A percentile compares a stretch with the other conserved stretches of the same genome.
Conservation (phyloP, 2,797 vertebrate species). For the Oreochromis grahami region DNA sequence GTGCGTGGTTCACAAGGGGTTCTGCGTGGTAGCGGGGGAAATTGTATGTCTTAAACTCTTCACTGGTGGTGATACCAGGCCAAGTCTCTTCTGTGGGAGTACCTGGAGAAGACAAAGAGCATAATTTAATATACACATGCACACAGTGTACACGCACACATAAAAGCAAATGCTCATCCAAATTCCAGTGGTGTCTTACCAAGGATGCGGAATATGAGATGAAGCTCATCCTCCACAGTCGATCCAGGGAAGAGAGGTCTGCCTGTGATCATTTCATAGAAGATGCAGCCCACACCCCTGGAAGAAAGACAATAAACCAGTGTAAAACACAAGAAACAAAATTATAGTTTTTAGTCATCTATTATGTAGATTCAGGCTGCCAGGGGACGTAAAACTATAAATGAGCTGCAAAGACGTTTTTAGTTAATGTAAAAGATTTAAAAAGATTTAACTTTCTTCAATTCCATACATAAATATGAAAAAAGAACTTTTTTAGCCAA, state of each 20-base stretch:
- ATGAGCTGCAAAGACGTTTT: neutral
- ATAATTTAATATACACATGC: neutral
- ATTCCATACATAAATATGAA: neutral
- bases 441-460: neutral
- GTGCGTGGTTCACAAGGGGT: conserved; percentile 80
- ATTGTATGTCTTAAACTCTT: conserved; percentile 79
- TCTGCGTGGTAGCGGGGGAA: conserved; percentile 78
- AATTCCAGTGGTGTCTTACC: conserved; percentile 57
- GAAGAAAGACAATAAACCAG: neutral
- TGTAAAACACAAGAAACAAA: neutral
- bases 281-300: conserved; percentile 84
- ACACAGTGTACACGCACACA: neutral
- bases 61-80: conserved; percentile 73
- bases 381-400: neutral
- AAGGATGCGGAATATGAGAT: conserved; percentile 81
- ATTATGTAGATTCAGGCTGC: neutral
- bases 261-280: conserved; percentile 84
- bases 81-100: conserved; percentile 79
- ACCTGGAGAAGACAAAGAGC: conserved; percentile 51
- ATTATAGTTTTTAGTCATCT: neutral
- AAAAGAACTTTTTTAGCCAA: neutral
- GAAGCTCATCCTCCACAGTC: conserved; percentile 81
- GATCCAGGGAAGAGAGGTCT: conserved; percentile 82
- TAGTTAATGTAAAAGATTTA: neutral
- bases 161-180: neutral